These are phyloP conservation scores for Acrocephalus arundinaceus DNA, from an alignment of 2,113 vertebrate species.

Conservation along the genomic window DNA sequence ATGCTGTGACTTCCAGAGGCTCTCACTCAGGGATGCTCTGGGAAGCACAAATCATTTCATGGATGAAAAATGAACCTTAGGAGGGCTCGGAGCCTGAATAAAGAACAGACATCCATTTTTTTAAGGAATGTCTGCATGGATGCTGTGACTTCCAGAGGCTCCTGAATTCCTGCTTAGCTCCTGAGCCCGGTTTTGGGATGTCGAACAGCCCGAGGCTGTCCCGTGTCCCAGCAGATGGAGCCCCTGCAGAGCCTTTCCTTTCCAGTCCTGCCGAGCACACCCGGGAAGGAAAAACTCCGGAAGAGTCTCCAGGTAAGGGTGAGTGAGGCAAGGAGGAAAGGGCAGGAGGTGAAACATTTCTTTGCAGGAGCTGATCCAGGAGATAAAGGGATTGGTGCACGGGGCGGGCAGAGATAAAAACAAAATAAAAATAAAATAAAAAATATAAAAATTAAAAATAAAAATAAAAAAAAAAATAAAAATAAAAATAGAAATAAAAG, in stretches of 20 bases:
- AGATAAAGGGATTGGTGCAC: background rate
- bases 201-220: background rate
- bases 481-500: too few relatives aligned
- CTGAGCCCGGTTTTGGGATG: rapidly evolving
- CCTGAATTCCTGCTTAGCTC: rapidly evolving
- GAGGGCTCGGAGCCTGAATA: background rate
- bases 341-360: background rate
- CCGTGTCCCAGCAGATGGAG: slow-evolving; percentile 38
- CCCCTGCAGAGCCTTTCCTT: background rate
- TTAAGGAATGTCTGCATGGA: background rate
- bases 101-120: background rate
- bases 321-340: background rate
- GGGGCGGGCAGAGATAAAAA: background rate
- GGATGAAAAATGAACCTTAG: background rate
- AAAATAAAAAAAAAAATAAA: too few relatives aligned
- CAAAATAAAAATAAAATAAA: background rate
- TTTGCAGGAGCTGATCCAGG: background rate
- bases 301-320: background rate
- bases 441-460: too few relatives aligned
- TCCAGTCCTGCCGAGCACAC: rapidly evolving
- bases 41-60: background rate
- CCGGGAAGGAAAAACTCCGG: rapidly evolving
- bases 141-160: background rate
- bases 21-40: too few relatives aligned
- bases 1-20: background rate